Conservation (phyloP, 2,888 invertebrate genomes). For the Caenorhabditis plicata region DNA sequence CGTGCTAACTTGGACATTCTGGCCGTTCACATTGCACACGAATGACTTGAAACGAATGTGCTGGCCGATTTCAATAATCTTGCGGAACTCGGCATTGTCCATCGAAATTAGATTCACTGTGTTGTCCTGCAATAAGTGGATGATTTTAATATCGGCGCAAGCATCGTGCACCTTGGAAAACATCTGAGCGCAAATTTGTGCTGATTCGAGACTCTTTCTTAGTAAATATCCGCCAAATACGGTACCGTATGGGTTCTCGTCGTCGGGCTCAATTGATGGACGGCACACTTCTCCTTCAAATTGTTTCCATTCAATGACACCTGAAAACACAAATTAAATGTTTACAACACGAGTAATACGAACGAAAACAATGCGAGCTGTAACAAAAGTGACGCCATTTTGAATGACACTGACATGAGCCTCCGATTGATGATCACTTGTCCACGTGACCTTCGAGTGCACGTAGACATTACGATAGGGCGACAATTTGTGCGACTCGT, state of each 20-base stretch:
- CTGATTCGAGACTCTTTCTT: constrained; percentile 19
- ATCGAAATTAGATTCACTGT: constrained; percentile 2
- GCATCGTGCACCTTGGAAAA: constrained; percentile 6
- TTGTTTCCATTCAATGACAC: constrained; percentile 18
- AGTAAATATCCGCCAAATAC: constrained; percentile 31
- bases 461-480: constrained; percentile 20
- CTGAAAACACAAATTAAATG: constrained; percentile 12
- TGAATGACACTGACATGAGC: constrained; percentile 24
- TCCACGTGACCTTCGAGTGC: constrained; percentile 29
- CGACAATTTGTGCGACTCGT: constrained; percentile 6
- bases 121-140: no score
- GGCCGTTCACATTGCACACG: constrained; percentile 14
- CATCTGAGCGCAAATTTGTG: constrained; percentile 17
- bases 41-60: constrained; percentile 18
- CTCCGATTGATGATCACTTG: constrained; percentile 15
- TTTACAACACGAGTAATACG: constrained; percentile 7
- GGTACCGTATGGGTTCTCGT: constrained; percentile 30
- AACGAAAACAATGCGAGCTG: constrained; percentile 19
- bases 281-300: constrained; percentile 8
- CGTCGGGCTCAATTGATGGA: constrained; percentile 20
- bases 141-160: no score
- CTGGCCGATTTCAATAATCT: constrained; percentile 24
- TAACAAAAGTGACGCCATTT: constrained; percentile 15
- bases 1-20: constrained; percentile 15
- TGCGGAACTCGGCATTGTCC: constrained; percentile 24